Percentiles rank a stretch among this genome's conserved stretches.
phyloP scores from a whole-genome alignment of 2,113 vertebrate genomes.

The Pomatorhinus ruficollis region DNA sequence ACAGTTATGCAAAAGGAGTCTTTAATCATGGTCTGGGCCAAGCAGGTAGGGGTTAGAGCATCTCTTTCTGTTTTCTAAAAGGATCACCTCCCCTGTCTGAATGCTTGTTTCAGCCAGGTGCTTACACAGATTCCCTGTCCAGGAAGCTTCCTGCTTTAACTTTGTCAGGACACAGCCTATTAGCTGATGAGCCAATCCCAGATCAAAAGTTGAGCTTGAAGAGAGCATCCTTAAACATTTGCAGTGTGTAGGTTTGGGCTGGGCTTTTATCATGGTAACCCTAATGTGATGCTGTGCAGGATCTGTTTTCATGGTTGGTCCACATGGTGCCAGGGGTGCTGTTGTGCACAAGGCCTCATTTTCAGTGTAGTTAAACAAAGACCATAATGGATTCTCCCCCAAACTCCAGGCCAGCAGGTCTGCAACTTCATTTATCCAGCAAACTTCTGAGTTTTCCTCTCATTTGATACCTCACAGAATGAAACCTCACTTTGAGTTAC shows the following conservation, averaged over 20 bases:
- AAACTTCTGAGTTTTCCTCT: neutral
- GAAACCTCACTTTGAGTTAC: neutral
- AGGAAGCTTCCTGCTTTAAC: neutral
- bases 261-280: neutral
- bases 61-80: neutral
- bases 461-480: neutral
- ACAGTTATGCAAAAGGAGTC: rapidly evolving
- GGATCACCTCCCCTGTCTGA: neutral
- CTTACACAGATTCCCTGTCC: neutral
- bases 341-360: neutral
- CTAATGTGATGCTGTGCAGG: neutral
- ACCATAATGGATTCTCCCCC: neutral
- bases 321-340: neutral
- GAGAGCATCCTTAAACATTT: neutral
- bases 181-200: neutral
- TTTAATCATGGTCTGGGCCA: neutral
- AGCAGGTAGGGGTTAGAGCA: neutral
- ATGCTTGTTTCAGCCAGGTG: neutral
- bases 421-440: neutral
- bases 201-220: neutral
- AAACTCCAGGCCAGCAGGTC: neutral
- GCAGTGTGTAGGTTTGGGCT: neutral
- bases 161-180: neutral
- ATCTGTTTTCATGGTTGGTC: neutral
- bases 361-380: neutral